phyloP scores from a whole-genome alignment of 2,113 vertebrate genomes.

The Ailuropoda melanoleuca region DNA sequence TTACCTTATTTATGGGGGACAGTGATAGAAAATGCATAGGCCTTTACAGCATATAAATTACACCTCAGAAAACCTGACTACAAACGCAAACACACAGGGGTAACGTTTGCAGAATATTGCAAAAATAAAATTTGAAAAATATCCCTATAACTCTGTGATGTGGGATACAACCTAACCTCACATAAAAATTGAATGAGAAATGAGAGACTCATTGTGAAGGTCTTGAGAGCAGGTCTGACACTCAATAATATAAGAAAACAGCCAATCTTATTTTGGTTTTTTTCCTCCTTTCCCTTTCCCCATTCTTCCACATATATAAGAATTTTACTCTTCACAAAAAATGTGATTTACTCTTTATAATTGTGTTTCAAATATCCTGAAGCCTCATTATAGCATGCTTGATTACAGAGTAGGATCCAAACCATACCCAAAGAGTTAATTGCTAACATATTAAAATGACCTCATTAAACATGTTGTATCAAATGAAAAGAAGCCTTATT shows the following conservation, averaged over 20 bases:
- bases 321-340: not conserved
- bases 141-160: not conserved
- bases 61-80: not conserved
- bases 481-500: not conserved
- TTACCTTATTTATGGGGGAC: not conserved
- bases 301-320: not conserved
- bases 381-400: not conserved
- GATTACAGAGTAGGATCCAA: not conserved
- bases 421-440: not conserved
- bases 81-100: not conserved
- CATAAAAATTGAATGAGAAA: not conserved
- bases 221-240: not conserved
- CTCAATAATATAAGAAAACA: not conserved
- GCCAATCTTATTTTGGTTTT: not conserved
- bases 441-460: not conserved
- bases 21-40: not conserved
- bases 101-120: not conserved
- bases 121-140: constrained; percentile 9
- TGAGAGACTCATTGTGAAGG: not conserved
- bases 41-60: not conserved
- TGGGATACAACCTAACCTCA: not conserved
- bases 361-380: not conserved
- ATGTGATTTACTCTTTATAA: not conserved
- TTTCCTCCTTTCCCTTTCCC: not conserved
- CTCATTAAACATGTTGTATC: not conserved